Percentiles rank a stretch among this genome's conserved stretches.
These are phyloP conservation scores for Oithona nana DNA, from an alignment of 2,888 invertebrate genomes.

Conservation along the genomic window DNA sequence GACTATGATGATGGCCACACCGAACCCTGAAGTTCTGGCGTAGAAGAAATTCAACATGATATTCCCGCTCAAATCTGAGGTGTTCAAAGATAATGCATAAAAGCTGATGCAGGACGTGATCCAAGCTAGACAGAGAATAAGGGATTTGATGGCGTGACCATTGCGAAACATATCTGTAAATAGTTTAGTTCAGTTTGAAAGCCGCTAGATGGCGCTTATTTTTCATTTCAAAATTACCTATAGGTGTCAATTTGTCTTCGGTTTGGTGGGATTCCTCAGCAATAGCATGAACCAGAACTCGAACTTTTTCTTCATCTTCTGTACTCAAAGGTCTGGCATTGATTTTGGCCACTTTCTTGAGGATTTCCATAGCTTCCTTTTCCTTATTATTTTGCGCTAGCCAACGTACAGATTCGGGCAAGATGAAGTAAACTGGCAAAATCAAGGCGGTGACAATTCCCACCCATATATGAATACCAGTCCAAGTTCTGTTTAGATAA, in stretches of 20 bases:
- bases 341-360: not conserved
- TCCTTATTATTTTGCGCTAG: not conserved
- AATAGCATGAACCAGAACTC: not conserved
- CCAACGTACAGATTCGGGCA: slow-evolving; percentile 11
- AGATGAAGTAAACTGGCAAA: slow-evolving; percentile 2
- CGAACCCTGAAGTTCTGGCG: too few relatives aligned
- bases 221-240: too few relatives aligned
- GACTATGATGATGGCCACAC: too few relatives aligned
- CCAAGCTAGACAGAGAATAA: slow-evolving; percentile 3
- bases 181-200: too few relatives aligned
- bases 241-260: not conserved
- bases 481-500: not conserved
- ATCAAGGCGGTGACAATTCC: not conserved
- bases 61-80: slow-evolving; percentile 1
- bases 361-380: not conserved
- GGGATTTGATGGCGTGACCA: not conserved
- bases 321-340: not conserved
- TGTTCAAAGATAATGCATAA: slow-evolving; percentile 6
- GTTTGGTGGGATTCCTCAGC: not conserved
- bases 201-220: too few relatives aligned
- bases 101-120: not conserved
- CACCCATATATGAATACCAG: not conserved
- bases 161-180: slow-evolving; percentile 14
- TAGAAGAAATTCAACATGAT: slow-evolving; percentile 4
- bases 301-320: not conserved